Percentiles rank a stretch among this genome's conserved stretches.
Evolutionary conservation across 2,888 invertebrate genomes (phyloP).

Genomic region (Drosophila formosana): DNA sequence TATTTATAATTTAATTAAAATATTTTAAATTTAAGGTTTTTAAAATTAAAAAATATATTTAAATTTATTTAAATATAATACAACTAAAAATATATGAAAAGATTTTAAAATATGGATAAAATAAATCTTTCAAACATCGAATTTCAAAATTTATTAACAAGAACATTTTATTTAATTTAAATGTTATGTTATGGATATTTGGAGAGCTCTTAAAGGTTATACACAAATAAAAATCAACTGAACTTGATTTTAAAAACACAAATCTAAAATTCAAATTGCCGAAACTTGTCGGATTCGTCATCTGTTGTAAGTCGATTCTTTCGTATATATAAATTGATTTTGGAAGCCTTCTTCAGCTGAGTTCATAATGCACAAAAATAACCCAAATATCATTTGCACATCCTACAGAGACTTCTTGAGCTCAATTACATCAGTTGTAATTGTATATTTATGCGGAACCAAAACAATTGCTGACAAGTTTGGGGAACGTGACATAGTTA

Average conservation of each 20-base stretch:
- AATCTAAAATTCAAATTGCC: conserved; percentile 9
- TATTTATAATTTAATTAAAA: no score
- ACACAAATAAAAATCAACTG: background rate
- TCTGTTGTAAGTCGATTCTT: background rate
- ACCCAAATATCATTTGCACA: background rate
- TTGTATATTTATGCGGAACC: conserved; percentile 44
- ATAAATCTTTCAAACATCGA: no score
- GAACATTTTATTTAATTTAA: background rate
- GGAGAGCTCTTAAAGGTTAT: background rate
- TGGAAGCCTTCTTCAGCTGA: background rate
- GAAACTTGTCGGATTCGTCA: background rate
- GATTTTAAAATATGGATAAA: no score
- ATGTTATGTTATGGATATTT: background rate
- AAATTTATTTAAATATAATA: no score
- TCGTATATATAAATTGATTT: background rate
- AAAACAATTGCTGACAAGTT: conserved; percentile 33
- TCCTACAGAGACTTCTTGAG: conserved; percentile 1
- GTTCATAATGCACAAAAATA: conserved; percentile 2
- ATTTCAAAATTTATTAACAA: no score
- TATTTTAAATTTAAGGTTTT: no score
- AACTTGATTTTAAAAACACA: background rate
- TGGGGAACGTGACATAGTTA: conserved; percentile 23
- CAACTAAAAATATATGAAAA: no score
- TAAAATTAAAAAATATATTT: no score
- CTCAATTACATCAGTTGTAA: conserved; percentile 27